These are phyloP conservation scores for Parelbella ahira DNA, from an alignment of 2,888 invertebrate species.

Conservation along the genomic window DNA sequence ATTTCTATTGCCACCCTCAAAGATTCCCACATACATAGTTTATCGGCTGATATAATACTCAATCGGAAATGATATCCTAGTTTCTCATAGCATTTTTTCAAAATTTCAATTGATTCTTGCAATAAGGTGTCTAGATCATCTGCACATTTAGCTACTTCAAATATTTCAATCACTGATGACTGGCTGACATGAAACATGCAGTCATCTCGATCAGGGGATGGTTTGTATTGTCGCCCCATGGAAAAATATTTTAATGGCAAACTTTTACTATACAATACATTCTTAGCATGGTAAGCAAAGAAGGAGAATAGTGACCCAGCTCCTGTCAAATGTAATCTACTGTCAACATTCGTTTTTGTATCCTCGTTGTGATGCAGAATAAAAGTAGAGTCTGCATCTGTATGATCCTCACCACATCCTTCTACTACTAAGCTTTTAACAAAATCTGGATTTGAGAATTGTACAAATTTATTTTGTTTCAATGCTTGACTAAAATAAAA, in stretches of 20 bases:
- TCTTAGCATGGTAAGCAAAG: slow-evolving; percentile 86
- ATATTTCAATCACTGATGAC: slow-evolving; percentile 84
- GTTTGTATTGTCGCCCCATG: slow-evolving; percentile 85
- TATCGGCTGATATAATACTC: slow-evolving; percentile 80
- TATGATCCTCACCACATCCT: slow-evolving; percentile 83
- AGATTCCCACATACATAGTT: slow-evolving; percentile 83
- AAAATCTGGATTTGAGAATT: slow-evolving; percentile 89
- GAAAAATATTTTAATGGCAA: slow-evolving; percentile 86
- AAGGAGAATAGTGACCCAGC: slow-evolving; percentile 87
- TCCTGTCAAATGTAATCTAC: slow-evolving; percentile 86
- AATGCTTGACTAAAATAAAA: slow-evolving; percentile 71
- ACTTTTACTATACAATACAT: slow-evolving; percentile 78
- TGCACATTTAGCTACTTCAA: slow-evolving; percentile 76
- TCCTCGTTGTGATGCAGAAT: slow-evolving; percentile 81
- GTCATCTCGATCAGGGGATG: slow-evolving; percentile 55
- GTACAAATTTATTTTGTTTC: slow-evolving; percentile 75
- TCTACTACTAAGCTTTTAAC: slow-evolving; percentile 87
- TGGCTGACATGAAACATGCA: slow-evolving; percentile 86
- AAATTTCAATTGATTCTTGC: slow-evolving; percentile 71
- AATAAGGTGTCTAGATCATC: slow-evolving; percentile 76
- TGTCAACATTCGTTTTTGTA: slow-evolving; percentile 73
- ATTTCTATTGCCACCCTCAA: slow-evolving; percentile 86
- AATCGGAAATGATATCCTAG: slow-evolving; percentile 85
- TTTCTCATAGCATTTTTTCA: slow-evolving; percentile 82
- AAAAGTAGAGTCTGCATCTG: slow-evolving; percentile 78